Evolutionary conservation across 1,140 invertebrate species (phyloP), one percentile per base, ranked within the genome.

Genomic region (Lithobius niger): DNA sequence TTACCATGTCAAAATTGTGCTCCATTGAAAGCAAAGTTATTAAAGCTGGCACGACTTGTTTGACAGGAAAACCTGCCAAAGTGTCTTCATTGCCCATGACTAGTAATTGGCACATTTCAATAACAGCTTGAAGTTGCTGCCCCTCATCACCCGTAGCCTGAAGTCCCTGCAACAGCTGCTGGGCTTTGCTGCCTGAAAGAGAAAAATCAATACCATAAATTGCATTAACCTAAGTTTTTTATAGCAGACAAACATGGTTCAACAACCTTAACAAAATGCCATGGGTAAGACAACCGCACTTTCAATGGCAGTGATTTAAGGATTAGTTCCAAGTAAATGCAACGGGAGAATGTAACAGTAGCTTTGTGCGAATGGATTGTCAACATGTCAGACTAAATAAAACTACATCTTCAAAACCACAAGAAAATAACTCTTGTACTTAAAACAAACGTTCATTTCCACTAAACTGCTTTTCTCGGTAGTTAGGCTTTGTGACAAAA

Each of bases 31-130:
- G 77, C 27, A 95, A 70, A 63, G 79, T 83, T 42, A 92, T 89
- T 1, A 99, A 79, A 1, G 91, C 91, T 13, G 95, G 93, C 15
- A 98, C 93, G 15, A 97, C 93, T 73, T 96, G 92, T 64, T 97
- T 93, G 0, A 98, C 88, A 0, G 95, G 95, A 70, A 99, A 97
- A 21, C 95, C 95, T 25, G 93, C 90, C 13, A 99, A 75, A 1
- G 93, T 98, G 66, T 99, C 96, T 74, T 99, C 96, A 71, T 99
- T 99, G 51, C 96, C 95, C 92, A 99, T 97, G 1, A 99, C 92
- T 27, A 99, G 75, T 67, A 99, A 82, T 75, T 99, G 90, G 65
- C 94, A 97, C 91, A 99, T 97, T 73, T 98, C 94, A 57, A 97
- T 96, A 2, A 93, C 92, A 1, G 95, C 91, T 66, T 97, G 92